Evolutionary conservation across 1,140 invertebrate species (phyloP).

Genomic region (Linepithema humile): DNA sequence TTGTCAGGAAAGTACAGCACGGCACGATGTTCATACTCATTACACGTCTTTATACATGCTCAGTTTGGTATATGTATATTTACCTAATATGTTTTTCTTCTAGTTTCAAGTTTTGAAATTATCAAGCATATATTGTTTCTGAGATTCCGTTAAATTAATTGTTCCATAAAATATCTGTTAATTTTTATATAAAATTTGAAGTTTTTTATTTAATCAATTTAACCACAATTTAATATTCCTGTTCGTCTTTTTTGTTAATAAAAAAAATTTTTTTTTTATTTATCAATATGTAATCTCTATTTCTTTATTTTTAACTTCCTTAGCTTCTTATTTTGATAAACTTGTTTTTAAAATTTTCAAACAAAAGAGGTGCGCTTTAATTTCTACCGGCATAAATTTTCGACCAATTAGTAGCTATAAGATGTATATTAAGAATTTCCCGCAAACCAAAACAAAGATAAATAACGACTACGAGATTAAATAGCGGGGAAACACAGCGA

Average conservation of each 20-base stretch:
- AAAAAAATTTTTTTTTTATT: too few relatives aligned
- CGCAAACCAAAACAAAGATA: slow-evolving; percentile 1
- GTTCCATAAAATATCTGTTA: too few relatives aligned
- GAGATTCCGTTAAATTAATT: too few relatives aligned
- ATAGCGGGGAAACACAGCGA: slow-evolving; percentile 47
- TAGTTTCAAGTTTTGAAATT: neutral
- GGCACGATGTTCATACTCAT: neutral
- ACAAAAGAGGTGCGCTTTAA: neutral
- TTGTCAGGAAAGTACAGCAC: neutral
- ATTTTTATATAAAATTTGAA: too few relatives aligned
- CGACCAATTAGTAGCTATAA: neutral
- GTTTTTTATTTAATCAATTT: too few relatives aligned
- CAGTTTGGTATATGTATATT: neutral
- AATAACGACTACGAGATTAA: slow-evolving; percentile 50
- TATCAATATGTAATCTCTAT: too few relatives aligned
- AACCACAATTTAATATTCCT: too few relatives aligned
- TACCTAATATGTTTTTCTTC: neutral
- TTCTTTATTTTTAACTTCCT: too few relatives aligned
- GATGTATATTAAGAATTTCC: neutral
- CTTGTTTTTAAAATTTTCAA: too few relatives aligned
- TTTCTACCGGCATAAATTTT: neutral
- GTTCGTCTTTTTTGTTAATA: too few relatives aligned
- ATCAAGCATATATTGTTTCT: neutral
- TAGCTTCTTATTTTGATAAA: too few relatives aligned
- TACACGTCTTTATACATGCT: neutral